Evolutionary conservation across 2,113 vertebrate genomes (phyloP).

Genomic region (Ameiurus melas): DNA sequence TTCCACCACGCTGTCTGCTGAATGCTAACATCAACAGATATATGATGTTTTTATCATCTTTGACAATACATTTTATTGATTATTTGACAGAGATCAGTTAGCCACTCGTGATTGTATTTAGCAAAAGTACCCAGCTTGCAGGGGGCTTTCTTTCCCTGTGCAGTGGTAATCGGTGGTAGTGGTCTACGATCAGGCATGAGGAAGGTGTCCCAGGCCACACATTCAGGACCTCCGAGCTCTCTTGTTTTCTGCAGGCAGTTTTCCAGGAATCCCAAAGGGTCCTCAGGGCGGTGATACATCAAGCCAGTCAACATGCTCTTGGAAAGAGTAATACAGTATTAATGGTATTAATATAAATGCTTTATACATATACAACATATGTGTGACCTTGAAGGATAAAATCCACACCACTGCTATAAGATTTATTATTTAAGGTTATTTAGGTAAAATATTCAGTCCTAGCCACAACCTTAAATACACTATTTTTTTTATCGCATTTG

Average conservation of each 20-base stretch:
- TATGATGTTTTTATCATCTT: background rate
- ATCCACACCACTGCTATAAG: background rate
- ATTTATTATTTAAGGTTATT: background rate
- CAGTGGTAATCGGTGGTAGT: conserved; percentile 55
- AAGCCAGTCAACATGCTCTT: conserved; percentile 73
- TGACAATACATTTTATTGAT: background rate
- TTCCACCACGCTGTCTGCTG: background rate
- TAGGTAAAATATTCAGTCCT: background rate
- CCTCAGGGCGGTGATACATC: conserved; percentile 70
- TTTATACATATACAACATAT: background rate
- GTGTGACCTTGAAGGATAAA: background rate
- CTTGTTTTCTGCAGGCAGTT: conserved; percentile 67
- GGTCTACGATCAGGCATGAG: conserved; percentile 56
- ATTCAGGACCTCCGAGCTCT: conserved; percentile 64
- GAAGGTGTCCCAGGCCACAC: conserved; percentile 70
- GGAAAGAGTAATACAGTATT: background rate
- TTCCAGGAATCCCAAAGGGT: conserved; percentile 67
- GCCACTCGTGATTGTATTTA: background rate
- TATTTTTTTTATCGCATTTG: background rate
- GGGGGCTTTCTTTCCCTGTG: conserved; percentile 59
- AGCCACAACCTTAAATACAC: background rate
- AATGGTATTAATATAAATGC: background rate
- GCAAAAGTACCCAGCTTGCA: conserved; percentile 56
- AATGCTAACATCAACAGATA: background rate
- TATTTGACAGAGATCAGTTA: background rate